Evolutionary conservation across 2,797 vertebrate species (phyloP).

Genomic region (Poeciliopsis turneri): DNA sequence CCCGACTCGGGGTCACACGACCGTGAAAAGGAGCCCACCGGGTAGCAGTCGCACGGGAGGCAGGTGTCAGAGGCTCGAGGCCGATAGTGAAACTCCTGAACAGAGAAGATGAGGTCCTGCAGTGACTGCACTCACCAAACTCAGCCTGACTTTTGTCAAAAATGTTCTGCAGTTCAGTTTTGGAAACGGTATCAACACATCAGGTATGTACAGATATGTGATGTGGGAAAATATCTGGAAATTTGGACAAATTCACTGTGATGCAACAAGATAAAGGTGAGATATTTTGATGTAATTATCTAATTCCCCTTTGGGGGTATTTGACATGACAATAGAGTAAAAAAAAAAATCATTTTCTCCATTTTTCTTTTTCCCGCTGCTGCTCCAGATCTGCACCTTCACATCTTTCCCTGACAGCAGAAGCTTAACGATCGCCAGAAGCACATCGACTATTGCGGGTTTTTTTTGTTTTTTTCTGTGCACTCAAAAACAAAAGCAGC

Average conservation of each 20-base stretch:
- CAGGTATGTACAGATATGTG: neutral
- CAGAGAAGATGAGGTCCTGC: neutral
- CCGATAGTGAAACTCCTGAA: slow-evolving; percentile 94
- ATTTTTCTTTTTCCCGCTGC: neutral
- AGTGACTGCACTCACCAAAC: neutral
- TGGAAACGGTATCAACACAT: neutral
- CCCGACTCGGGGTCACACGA: slow-evolving; percentile 91
- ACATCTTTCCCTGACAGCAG: neutral
- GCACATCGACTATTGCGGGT: neutral
- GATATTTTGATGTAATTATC: neutral
- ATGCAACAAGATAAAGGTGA: neutral
- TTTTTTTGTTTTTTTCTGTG: neutral
- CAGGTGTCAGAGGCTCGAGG: slow-evolving; percentile 87
- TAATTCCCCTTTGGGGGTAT: neutral
- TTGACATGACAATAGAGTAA: neutral
- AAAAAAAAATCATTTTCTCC: neutral
- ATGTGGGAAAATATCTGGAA: neutral
- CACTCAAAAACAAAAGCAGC: neutral
- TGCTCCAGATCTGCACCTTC: neutral
- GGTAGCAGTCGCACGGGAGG: slow-evolving; percentile 97
- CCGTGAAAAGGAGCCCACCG: slow-evolving; percentile 92
- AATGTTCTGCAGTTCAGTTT: neutral
- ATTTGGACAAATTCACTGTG: neutral
- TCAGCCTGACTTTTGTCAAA: neutral
- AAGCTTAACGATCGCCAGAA: neutral